Conservation (phyloP, 2,888 invertebrate genomes). For the Anorthoa munda region DNA sequence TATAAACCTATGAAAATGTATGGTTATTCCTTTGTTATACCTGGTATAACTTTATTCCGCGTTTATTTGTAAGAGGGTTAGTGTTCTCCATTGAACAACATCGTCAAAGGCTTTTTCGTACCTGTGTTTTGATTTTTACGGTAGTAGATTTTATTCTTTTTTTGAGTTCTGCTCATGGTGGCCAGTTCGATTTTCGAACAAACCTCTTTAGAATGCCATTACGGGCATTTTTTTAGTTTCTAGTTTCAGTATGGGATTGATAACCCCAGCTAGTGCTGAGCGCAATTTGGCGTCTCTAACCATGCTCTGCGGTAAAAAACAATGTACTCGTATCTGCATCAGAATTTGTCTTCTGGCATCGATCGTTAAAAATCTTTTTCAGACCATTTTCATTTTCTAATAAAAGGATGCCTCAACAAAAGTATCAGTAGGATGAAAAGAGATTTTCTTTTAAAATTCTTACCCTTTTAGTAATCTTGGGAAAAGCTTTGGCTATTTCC, state of each 20-base stretch:
- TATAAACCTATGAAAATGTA: too few relatives aligned
- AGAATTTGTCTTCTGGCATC: neutral
- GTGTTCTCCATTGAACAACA: too few relatives aligned
- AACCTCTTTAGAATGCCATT: too few relatives aligned
- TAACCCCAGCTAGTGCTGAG: neutral
- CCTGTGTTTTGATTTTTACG: too few relatives aligned
- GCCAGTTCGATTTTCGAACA: too few relatives aligned
- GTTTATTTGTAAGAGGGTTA: too few relatives aligned
- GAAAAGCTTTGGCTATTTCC: constrained; percentile 5
- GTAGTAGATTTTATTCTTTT: too few relatives aligned
- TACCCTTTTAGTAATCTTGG: neutral
- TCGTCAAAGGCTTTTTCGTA: too few relatives aligned
- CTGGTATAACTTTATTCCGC: too few relatives aligned
- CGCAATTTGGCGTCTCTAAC: neutral
- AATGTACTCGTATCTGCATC: neutral
- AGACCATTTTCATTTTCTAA: neutral
- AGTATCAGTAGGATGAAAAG: neutral
- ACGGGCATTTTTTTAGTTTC: too few relatives aligned
- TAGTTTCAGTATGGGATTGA: neutral
- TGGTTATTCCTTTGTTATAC: too few relatives aligned
- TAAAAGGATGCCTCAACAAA: neutral
- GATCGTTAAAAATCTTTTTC: neutral
- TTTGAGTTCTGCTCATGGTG: too few relatives aligned
- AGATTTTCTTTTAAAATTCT: neutral
- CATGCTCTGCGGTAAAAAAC: neutral